A percentile compares a stretch with the other conserved stretches of the same genome.
These are phyloP conservation scores for Acropternis orthonyx DNA, from an alignment of 2,797 vertebrate species.

Conservation along the genomic window DNA sequence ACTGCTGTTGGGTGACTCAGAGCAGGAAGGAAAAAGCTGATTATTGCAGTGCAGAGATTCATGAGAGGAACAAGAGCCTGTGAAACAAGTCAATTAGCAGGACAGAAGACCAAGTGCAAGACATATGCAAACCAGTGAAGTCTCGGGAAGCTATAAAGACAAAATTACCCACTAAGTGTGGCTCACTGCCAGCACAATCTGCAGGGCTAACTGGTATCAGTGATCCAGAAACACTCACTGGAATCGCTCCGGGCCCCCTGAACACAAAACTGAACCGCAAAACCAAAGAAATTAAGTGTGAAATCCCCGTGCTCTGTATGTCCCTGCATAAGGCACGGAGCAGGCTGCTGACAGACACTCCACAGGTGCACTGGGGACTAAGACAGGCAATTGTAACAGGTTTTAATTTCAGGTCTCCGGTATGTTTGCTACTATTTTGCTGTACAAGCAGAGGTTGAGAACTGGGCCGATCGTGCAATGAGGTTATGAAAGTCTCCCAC, in stretches of 20 bases:
- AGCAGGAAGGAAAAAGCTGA: neutral
- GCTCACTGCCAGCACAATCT: neutral
- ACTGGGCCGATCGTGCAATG: neutral
- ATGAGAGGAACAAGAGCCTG: neutral
- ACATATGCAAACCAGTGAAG: neutral
- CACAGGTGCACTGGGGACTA: neutral
- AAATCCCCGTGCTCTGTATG: neutral
- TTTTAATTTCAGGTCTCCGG: neutral
- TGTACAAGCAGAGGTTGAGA: neutral
- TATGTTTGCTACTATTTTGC: neutral
- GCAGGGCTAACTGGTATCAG: neutral
- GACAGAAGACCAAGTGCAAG: neutral
- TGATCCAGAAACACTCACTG: neutral
- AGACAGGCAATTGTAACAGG: neutral
- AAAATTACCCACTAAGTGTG: neutral
- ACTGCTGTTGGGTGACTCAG: neutral
- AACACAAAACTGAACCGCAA: neutral
- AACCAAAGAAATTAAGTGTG: neutral
- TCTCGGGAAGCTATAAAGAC: neutral
- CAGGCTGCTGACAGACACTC: neutral
- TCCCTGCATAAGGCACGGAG: neutral
- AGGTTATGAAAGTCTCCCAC: neutral
- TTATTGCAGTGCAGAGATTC: neutral
- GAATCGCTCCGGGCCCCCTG: neutral
- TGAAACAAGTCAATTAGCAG: neutral